Evolutionary conservation across 2,113 vertebrate species (phyloP).

Genomic region (Enhydra lutris): DNA sequence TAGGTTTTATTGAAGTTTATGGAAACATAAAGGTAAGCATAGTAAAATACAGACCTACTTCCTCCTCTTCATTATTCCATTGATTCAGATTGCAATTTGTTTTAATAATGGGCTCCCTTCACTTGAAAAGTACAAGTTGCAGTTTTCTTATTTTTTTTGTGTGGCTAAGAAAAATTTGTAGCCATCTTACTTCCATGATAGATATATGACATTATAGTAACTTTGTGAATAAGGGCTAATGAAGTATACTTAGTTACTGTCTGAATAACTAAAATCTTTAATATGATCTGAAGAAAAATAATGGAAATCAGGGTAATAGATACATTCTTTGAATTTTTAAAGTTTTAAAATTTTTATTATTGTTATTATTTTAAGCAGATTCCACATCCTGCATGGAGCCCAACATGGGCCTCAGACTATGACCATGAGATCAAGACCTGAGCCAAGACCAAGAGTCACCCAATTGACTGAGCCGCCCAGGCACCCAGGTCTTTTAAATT

Average conservation of each 20-base stretch:
- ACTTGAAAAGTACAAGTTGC: neutral
- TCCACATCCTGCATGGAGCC: neutral
- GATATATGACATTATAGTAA: neutral
- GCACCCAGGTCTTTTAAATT: neutral
- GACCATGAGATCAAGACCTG: neutral
- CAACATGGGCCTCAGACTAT: neutral
- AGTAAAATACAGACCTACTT: neutral
- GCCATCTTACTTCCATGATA: neutral
- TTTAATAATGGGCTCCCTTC: conserved; percentile 17
- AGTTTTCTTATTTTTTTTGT: neutral
- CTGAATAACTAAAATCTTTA: conserved; percentile 42
- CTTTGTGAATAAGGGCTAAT: conserved; percentile 34
- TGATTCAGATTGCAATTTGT: neutral
- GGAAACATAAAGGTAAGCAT: neutral
- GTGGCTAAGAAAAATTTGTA: neutral
- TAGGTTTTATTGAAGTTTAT: neutral
- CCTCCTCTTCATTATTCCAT: neutral
- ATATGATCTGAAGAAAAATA: conserved; percentile 24
- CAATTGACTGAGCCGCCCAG: neutral
- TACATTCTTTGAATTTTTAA: neutral
- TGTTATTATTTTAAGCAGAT: neutral
- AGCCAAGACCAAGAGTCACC: neutral
- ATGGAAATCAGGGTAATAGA: conserved; percentile 41
- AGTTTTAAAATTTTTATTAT: neutral
- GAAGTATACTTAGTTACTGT: neutral